A percentile compares a stretch with the other conserved stretches of the same genome.
phyloP scores from a whole-genome alignment of 2,888 invertebrate species.

The Anodontia alba region DNA sequence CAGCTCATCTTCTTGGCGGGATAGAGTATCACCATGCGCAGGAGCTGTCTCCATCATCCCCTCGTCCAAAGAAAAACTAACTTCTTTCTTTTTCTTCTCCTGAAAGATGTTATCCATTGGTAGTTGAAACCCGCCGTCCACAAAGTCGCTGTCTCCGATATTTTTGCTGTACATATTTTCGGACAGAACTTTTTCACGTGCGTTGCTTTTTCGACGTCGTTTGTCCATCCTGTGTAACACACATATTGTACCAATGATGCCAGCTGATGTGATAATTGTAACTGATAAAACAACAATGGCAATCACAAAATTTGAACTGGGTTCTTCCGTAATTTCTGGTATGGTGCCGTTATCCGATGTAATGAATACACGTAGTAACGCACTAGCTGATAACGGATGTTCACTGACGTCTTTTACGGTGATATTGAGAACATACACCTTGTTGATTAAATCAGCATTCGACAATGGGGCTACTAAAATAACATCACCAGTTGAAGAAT shows the following conservation, averaged over 20 bases:
- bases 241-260: constrained; percentile 65
- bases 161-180: constrained; percentile 60
- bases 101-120: constrained; percentile 46
- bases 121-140: constrained; percentile 59
- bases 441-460: constrained; percentile 46
- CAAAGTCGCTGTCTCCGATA: constrained; percentile 54
- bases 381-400: constrained; percentile 29
- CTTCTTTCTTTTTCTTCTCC: constrained; percentile 67
- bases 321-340: constrained; percentile 16
- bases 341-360: constrained; percentile 45
- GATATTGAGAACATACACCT: constrained; percentile 52
- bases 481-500: constrained; percentile 68
- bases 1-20: neutral
- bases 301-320: constrained; percentile 60
- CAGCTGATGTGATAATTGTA: constrained; percentile 61
- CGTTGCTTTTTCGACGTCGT: constrained; percentile 37
- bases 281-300: constrained; percentile 60
- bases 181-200: constrained; percentile 47
- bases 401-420: constrained; percentile 57
- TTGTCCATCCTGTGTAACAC: constrained; percentile 63
- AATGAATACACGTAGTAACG: constrained; percentile 49
- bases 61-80: constrained; percentile 65
- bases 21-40: neutral
- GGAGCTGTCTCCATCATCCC: neutral
- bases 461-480: constrained; percentile 54